Evolutionary conservation across 2,888 invertebrate species (phyloP), one percentile per base, ranked within the genome.

Genomic region (Cantharis rustica): DNA sequence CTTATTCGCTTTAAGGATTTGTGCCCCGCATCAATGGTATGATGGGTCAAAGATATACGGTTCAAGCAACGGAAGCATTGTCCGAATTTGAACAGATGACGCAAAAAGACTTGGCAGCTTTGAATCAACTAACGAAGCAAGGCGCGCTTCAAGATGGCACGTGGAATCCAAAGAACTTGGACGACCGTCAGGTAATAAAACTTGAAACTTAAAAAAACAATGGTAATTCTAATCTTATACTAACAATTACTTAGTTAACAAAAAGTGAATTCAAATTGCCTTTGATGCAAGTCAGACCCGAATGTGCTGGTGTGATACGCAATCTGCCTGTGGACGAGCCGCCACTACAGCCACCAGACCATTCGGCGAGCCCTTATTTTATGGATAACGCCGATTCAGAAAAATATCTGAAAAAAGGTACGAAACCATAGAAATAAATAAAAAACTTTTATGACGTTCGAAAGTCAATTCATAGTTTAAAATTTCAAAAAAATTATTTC

Each of bases 21-120:
- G 89, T 93, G 66, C 95, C 95, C 3, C 90, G 92, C 81, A 86
- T 93, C 81, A 91, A 91, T 83, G 92, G 90, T 3, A 91, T 91
- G 84, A 91, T 91, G 81, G 95, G 95, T 0, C 93, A 94, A 86
- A 90, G 94, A 66, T 95, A 92, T 86, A 91, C 93, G 1, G 93
- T 94, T 9, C 90, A 92, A 64, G 94, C 94, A 0, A 93, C 93
- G 0, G 93, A 94, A 85, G 94, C 93, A 0, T 86, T 95, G 23
- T 92, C 94, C 0, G 92, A 93, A 84, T 94, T 94, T 83, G 94
- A 95, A 84, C 89, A 89, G 77, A 85, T 91, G 13, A 92, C 93
- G 86, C 86, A 91, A 61, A 89, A 90, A 71, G 90, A 92, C 75
- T 89, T 91, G 77, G 91, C 91, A 10, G 92, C 90, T 1, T 86